Evolutionary conservation across 2,797 vertebrate species (phyloP).

Genomic region (Sebastiscus tertius): DNA sequence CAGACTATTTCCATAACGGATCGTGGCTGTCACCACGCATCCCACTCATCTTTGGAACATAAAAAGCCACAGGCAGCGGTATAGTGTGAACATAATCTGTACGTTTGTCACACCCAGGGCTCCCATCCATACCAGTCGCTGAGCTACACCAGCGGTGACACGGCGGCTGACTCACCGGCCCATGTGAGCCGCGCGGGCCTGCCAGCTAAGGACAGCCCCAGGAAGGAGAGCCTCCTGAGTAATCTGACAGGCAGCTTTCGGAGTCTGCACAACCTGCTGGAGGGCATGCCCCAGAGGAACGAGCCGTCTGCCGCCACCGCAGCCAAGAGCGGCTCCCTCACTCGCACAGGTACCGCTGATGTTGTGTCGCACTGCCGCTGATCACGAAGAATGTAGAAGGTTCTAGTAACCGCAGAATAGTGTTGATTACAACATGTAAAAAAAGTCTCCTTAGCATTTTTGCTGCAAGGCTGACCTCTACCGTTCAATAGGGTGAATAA

Average conservation of each 20-base stretch:
- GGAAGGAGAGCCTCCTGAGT: slow-evolving; percentile 96
- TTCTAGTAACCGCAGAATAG: not conserved
- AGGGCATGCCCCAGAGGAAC: slow-evolving; percentile 91
- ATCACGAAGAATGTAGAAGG: not conserved
- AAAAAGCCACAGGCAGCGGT: not conserved
- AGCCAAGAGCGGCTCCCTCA: slow-evolving; percentile 92
- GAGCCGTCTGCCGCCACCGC: slow-evolving; percentile 79
- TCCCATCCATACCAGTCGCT: slow-evolving; percentile 97
- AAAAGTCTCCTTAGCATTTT: not conserved
- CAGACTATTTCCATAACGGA: not conserved
- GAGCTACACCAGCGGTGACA: slow-evolving; percentile 98
- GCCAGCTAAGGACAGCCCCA: slow-evolving; percentile 91
- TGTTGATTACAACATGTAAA: not conserved
- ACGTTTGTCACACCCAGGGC: slow-evolving; percentile 82
- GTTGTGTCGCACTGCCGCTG: not conserved
- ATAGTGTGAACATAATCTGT: not conserved
- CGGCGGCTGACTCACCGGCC: slow-evolving; percentile 95
- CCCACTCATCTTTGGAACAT: not conserved
- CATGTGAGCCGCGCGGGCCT: slow-evolving; percentile 87
- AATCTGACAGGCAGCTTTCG: slow-evolving; percentile 97
- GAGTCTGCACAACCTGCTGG: slow-evolving; percentile 95
- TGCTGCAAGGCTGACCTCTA: slow-evolving; percentile 54
- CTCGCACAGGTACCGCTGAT: slow-evolving; percentile 87
- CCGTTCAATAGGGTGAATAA: slow-evolving; percentile 12
- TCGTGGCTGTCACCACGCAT: not conserved